Evolutionary conservation across 1,140 invertebrate species (phyloP).

Genomic region (Bilobella aurantiaca): DNA sequence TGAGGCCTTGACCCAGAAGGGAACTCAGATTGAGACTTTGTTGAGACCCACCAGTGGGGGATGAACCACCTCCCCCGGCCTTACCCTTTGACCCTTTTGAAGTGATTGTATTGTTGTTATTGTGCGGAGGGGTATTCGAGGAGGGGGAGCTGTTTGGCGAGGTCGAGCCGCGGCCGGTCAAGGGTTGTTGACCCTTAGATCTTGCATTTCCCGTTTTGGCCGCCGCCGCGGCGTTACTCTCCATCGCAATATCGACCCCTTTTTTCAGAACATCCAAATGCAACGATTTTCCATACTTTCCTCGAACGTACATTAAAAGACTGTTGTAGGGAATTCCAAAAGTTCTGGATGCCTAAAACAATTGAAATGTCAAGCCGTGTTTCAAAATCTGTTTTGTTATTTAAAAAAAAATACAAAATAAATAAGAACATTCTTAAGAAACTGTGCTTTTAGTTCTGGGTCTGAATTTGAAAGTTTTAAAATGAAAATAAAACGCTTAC

Average conservation of each 20-base stretch:
- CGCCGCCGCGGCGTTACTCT: constrained; percentile 14
- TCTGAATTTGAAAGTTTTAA: too few relatives aligned
- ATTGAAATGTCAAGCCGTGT: too few relatives aligned
- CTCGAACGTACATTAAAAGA: constrained; percentile 79
- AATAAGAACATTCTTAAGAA: too few relatives aligned
- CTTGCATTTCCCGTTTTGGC: not conserved
- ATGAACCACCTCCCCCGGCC: constrained; percentile 5
- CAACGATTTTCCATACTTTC: constrained; percentile 78
- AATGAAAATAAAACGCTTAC: constrained; percentile 15
- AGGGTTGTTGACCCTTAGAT: not conserved
- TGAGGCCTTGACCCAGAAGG: not conserved
- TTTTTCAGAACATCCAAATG: constrained; percentile 75
- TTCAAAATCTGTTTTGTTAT: too few relatives aligned
- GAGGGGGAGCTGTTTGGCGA: not conserved
- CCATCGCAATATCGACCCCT: constrained; percentile 40
- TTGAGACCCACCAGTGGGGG: constrained; percentile 13
- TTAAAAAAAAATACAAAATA: not conserved
- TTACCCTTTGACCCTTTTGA: constrained; percentile 11
- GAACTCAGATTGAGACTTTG: constrained; percentile 13
- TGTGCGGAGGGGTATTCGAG: constrained; percentile 6
- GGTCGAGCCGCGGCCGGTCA: not conserved
- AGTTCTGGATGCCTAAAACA: constrained; percentile 58
- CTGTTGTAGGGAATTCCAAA: constrained; percentile 87
- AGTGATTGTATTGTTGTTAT: constrained; percentile 28
- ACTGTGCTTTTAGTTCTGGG: too few relatives aligned